Percentiles rank a stretch among this genome's conserved stretches.
Conservation (phyloP, 2,888 invertebrate genomes). For the Orthosia gothica region DNA sequence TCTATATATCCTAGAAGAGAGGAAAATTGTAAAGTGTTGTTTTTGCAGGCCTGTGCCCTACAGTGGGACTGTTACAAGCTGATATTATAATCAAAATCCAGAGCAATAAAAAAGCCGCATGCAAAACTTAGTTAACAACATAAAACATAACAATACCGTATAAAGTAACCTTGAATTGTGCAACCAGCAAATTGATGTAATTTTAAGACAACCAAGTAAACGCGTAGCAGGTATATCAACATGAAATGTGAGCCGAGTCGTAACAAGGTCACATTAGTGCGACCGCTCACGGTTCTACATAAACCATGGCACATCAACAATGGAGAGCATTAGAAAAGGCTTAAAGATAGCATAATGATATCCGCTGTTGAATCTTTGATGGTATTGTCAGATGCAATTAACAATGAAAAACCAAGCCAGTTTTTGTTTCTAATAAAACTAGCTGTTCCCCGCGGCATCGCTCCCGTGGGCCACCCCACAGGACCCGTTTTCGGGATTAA, state of each 20-base stretch:
- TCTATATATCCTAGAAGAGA: no score
- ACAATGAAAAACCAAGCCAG: background rate
- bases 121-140: background rate
- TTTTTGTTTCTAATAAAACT: background rate
- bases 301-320: slow-evolving; percentile 19
- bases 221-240: slow-evolving; percentile 33
- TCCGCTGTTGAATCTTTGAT: background rate
- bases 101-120: background rate
- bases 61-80: no score
- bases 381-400: background rate
- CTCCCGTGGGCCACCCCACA: no score
- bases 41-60: background rate
- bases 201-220: slow-evolving; percentile 47
- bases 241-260: slow-evolving; percentile 46
- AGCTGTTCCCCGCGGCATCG: no score
- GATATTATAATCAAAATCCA: no score
- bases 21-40: background rate
- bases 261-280: slow-evolving; percentile 54
- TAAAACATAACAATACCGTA: background rate
- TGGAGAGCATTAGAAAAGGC: slow-evolving; percentile 18
- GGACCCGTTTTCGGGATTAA: no score
- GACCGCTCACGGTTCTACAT: slow-evolving; percentile 25
- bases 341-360: background rate
- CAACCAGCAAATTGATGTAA: slow-evolving; percentile 50
- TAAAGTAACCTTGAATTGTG: slow-evolving; percentile 53